phyloP scores from a whole-genome alignment of 1,140 invertebrate species.

The Bombus balteatus region DNA sequence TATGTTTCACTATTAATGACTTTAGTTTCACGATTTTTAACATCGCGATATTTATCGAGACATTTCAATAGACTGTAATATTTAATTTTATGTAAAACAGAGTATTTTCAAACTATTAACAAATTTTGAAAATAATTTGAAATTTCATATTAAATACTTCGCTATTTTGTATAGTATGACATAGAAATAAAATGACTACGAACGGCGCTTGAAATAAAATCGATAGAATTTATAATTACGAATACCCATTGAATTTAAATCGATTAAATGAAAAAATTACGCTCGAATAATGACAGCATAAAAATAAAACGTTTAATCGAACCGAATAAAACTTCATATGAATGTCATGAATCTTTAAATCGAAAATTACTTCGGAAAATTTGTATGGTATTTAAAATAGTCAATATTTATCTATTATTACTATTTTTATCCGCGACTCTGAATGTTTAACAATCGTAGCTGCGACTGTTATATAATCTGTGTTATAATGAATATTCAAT shows the following conservation, averaged over 20 bases:
- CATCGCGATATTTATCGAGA: neutral
- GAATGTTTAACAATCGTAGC: neutral
- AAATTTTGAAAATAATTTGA: neutral
- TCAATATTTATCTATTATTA: neutral
- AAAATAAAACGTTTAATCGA: neutral
- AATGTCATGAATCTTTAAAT: neutral
- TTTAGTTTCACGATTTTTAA: neutral
- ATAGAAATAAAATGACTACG: neutral
- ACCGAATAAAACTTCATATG: neutral
- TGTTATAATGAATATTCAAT: neutral
- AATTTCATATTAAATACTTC: neutral
- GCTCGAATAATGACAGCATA: neutral
- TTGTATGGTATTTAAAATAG: neutral
- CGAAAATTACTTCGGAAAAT: neutral
- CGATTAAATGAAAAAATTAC: neutral
- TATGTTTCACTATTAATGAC: neutral
- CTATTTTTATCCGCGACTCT: neutral
- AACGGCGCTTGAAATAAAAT: neutral
- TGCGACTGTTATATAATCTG: too few species aligned
- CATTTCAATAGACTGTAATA: neutral
- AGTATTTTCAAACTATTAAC: neutral
- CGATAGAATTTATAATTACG: neutral
- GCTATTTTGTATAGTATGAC: neutral
- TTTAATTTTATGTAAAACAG: neutral
- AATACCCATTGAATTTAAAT: neutral